These are phyloP conservation scores for Xylocampa areola DNA, from an alignment of 2,888 invertebrate genomes.

Conservation along the genomic window DNA sequence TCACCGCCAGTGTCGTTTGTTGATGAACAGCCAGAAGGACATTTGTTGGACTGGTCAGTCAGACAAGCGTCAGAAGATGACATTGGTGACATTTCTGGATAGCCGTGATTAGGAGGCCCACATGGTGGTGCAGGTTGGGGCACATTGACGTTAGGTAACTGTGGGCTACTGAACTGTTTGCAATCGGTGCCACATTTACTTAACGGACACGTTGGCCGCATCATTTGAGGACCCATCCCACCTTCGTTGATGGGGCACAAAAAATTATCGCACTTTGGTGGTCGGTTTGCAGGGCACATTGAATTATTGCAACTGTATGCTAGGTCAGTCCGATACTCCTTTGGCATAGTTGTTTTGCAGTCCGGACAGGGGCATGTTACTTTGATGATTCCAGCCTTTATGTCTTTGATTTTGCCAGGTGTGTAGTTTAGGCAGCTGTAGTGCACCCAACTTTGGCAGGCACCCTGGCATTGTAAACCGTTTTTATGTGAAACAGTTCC, in stretches of 20 bases:
- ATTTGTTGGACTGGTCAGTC: conserved; percentile 3
- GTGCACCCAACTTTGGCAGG: conserved; percentile 80
- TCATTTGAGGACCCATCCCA: not conserved
- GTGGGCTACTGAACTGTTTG: conserved; percentile 57
- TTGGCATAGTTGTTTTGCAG: conserved; percentile 70
- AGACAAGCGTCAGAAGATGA: conserved; percentile 35
- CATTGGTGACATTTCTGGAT: not conserved
- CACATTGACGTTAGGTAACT: conserved; percentile 12
- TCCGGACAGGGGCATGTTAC: conserved; percentile 84
- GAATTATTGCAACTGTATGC: conserved; percentile 72
- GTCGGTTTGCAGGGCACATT: conserved; percentile 72
- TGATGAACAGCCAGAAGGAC: conserved; percentile 53
- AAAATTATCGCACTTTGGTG: conserved; percentile 66
- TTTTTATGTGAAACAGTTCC: conserved; percentile 70
- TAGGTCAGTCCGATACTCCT: conserved; percentile 70
- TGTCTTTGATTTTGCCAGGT: conserved; percentile 79
- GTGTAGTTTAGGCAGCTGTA: conserved; percentile 79
- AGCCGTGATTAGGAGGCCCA: not conserved
- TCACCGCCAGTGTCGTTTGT: conserved; percentile 62
- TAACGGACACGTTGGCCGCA: conserved; percentile 52
- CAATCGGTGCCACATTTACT: conserved; percentile 65
- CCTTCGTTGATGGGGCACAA: conserved; percentile 62
- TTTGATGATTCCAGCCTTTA: conserved; percentile 75
- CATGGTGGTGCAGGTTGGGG: conserved; percentile 15
- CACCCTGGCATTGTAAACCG: conserved; percentile 80